A percentile compares a stretch with the other conserved stretches of the same genome.
Evolutionary conservation across 2,888 invertebrate genomes (phyloP).

Genomic region (Melinopterus prodromus): DNA sequence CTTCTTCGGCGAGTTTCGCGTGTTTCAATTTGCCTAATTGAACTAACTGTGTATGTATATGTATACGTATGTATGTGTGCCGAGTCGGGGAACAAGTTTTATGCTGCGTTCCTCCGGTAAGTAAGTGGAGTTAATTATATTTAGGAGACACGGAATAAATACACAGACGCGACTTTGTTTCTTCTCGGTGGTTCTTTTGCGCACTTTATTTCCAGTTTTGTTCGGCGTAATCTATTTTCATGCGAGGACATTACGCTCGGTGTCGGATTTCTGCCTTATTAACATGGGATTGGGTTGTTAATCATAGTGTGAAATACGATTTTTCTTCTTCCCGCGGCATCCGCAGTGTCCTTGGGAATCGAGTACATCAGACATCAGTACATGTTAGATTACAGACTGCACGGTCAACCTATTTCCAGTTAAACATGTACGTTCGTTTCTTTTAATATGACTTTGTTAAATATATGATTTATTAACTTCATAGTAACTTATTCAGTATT

Average conservation of each 20-base stretch:
- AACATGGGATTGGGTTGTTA: background rate
- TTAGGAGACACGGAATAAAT: background rate
- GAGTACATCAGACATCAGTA: background rate
- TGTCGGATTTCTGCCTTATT: background rate
- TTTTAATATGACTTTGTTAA: too few species aligned
- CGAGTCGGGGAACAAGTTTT: background rate
- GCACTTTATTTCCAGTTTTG: background rate
- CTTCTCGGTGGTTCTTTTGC: background rate
- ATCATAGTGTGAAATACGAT: background rate
- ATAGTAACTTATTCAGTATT: too few species aligned
- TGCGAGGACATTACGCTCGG: background rate
- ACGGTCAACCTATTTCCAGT: too few species aligned
- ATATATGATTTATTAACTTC: too few species aligned
- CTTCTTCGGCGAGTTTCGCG: background rate
- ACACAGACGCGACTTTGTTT: background rate
- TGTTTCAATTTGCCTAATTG: slow-evolving; percentile 4
- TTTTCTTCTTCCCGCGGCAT: background rate
- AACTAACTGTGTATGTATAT: background rate
- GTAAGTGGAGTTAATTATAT: slow-evolving; percentile 4
- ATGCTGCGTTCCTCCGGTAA: background rate
- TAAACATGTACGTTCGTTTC: too few species aligned
- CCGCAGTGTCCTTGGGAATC: background rate
- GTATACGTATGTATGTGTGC: background rate
- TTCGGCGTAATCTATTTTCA: background rate
- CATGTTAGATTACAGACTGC: too few species aligned